A percentile compares a stretch with the other conserved stretches of the same genome.
These are phyloP conservation scores for Poecilobothrus nobilitatus DNA, from an alignment of 2,888 invertebrate species.

Conservation along the genomic window DNA sequence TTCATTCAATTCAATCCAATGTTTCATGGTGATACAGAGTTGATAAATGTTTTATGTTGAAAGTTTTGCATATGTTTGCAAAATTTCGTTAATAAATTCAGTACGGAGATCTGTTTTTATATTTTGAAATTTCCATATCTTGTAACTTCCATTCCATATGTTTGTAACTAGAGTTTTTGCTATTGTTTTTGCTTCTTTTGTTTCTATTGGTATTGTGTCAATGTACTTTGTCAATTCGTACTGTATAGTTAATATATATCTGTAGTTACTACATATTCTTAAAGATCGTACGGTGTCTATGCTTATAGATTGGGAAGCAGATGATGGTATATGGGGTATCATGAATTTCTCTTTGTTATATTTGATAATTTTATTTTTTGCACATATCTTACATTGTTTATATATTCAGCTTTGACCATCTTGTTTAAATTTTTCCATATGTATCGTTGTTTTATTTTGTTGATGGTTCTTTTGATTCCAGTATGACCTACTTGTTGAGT, in stretches of 20 bases:
- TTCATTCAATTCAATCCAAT: slow-evolving; percentile 18
- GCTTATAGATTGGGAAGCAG: background rate
- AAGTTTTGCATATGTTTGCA: background rate
- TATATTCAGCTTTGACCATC: background rate
- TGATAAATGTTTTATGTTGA: slow-evolving; percentile 8
- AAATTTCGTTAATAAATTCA: slow-evolving; percentile 15
- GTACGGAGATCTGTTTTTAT: slow-evolving; percentile 15
- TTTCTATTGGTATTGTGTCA: too few relatives aligned
- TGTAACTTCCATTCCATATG: too few relatives aligned
- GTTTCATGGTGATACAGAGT: slow-evolving; percentile 14
- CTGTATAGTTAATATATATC: too few relatives aligned
- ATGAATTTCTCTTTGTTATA: background rate
- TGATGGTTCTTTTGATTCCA: background rate
- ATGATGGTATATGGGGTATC: background rate
- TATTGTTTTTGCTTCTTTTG: slow-evolving; percentile 21
- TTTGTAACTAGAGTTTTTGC: slow-evolving; percentile 21
- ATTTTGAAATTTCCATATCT: slow-evolving; percentile 16
- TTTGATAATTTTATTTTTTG: background rate
- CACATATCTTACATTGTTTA: too few relatives aligned
- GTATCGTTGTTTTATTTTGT: slow-evolving; percentile 5
- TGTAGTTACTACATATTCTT: background rate
- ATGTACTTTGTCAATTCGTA: too few relatives aligned
- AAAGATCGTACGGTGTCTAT: slow-evolving; percentile 12
- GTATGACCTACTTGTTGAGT: background rate
- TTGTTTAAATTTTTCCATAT: slow-evolving; percentile 8